Base-by-base conservation (phyloP, 2,888 invertebrate genomes). In the Ophioninae sp. region DNA sequence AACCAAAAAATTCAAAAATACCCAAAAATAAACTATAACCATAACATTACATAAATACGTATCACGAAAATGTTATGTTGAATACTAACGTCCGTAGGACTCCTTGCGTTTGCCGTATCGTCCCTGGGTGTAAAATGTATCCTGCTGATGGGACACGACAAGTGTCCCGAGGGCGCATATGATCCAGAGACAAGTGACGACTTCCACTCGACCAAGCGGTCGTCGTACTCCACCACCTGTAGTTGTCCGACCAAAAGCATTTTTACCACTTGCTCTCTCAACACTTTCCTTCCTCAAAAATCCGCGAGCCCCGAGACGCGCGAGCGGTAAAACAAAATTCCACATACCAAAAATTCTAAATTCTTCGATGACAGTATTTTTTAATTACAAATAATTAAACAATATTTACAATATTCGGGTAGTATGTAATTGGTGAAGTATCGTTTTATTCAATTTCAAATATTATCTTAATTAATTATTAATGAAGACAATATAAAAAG, bases 101-200 rank as follows among this genome's bases (percentile, higher is more conserved):
- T 89, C 88, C 41, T 87, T 86, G 7, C 90, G 88, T 82, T 91
- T 91, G 6, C 91, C 91, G 74, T 89, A 91, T 6, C 90, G 89
- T 63, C 88, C 86, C 64, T 87, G 87, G 41, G 86, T 82, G 86
- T 90, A 89, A 82, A 91, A 91, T 22, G 73, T 51, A 69, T 86
- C 87, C 23, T 84, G 77, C 51, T 79, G 80, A 64, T 88, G 85
- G 69, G 88, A 87, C 9, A 37, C 30, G 8, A 88, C 88, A 39
- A 88, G 83, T n/a, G 88, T 88, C 59, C 87, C 82, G 30, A 91
- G 39, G 8, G 87, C 85, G 67, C 87, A 88, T 69, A 88, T 85
- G 74, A 91, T 88, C 89, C 89, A 90, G 61, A 91, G 79, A 85
- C 89, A 90, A 69, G 85, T 84, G 44, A 87, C 84, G 61, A 89